These are phyloP conservation scores for Vespertilio murinus DNA, from an alignment of 2,797 vertebrate genomes.

Conservation along the genomic window DNA sequence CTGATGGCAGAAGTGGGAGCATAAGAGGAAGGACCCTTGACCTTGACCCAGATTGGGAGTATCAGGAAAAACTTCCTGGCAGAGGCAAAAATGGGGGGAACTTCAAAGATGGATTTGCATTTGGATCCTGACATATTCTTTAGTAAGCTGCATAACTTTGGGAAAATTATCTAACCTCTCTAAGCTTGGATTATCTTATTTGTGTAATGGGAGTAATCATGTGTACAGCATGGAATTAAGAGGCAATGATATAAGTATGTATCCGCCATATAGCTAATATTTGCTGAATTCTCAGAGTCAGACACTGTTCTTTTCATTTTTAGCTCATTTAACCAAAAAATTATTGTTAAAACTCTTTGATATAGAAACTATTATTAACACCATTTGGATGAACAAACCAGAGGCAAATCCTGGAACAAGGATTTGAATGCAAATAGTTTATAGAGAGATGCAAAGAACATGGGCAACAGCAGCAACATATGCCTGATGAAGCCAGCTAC, in stretches of 20 bases:
- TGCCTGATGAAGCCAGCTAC: not conserved
- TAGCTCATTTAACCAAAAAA: not conserved
- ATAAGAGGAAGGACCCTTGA: not conserved
- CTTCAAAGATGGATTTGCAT: not conserved
- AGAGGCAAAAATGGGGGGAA: not conserved
- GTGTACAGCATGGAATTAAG: not conserved
- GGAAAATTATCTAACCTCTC: conserved; percentile 32
- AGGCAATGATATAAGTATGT: not conserved
- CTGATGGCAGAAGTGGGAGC: not conserved
- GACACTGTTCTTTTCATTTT: not conserved
- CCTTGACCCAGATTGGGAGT: not conserved
- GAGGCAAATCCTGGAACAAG: not conserved
- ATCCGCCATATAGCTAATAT: not conserved
- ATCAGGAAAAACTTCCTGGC: not conserved
- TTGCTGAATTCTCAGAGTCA: not conserved
- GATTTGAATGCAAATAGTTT: not conserved
- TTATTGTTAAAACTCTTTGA: not conserved
- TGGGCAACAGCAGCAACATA: not conserved
- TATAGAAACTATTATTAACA: not conserved
- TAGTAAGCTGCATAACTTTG: conserved; percentile 3
- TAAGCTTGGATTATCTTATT: not conserved
- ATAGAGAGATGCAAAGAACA: not conserved
- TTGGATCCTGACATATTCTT: conserved; percentile 2
- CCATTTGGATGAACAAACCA: not conserved
- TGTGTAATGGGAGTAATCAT: conserved; percentile 8